These are phyloP conservation scores for Syncerus caffer DNA, from an alignment of 2,797 vertebrate genomes.

Conservation along the genomic window DNA sequence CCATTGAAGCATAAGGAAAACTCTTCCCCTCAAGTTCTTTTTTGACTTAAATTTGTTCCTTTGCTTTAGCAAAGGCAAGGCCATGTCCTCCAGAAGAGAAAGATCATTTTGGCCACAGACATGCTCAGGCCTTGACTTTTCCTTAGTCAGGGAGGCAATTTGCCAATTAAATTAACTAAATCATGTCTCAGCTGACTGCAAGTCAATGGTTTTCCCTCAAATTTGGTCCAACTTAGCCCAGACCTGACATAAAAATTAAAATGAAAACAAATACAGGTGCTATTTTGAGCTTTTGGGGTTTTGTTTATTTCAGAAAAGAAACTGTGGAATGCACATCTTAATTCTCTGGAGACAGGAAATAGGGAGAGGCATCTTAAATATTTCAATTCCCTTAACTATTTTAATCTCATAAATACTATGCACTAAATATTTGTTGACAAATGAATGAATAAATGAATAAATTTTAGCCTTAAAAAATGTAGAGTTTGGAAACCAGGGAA, in stretches of 20 bases:
- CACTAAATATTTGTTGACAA: not conserved
- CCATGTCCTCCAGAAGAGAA: not conserved
- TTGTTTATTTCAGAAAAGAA: slow-evolving; percentile 8
- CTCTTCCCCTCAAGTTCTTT: rapidly evolving
- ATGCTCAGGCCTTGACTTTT: not conserved
- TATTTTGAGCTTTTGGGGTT: not conserved
- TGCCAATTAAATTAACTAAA: not conserved
- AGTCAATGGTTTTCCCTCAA: not conserved
- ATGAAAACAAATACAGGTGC: not conserved
- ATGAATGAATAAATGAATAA: not conserved
- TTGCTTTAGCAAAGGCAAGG: not conserved
- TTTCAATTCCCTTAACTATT: not conserved
- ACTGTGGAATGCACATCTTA: not conserved
- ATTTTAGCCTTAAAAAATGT: not conserved
- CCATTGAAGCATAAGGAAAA: not conserved
- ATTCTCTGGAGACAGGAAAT: not conserved
- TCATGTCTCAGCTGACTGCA: not conserved
- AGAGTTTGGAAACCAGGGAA: not conserved
- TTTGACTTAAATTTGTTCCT: not conserved
- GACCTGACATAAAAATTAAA: not conserved
- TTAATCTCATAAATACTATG: not conserved
- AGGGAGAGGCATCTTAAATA: not conserved
- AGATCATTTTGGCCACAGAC: not conserved
- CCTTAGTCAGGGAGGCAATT: not conserved
- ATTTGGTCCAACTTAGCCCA: not conserved